These are phyloP conservation scores for Phyllotreta cruciferae DNA, from an alignment of 2,888 invertebrate species.

Conservation along the genomic window DNA sequence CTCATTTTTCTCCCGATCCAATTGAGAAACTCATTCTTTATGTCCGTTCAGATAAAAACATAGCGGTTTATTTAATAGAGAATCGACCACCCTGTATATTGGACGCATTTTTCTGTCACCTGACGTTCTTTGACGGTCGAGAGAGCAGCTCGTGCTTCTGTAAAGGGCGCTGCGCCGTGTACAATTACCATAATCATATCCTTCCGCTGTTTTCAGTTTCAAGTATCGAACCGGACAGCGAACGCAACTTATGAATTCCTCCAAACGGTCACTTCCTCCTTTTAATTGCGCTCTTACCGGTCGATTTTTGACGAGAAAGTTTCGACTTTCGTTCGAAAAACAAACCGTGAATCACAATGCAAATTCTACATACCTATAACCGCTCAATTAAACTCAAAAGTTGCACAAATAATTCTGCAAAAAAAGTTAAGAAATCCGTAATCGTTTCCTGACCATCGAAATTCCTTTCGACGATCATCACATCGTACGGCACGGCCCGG, in stretches of 20 bases:
- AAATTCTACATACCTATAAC: too few relatives aligned
- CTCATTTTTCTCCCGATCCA: too few relatives aligned
- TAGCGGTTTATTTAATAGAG: too few relatives aligned
- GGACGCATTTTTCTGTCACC: slow-evolving; percentile 10
- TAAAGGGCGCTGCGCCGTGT: slow-evolving; percentile 32
- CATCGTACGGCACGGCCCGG: slow-evolving; percentile 1
- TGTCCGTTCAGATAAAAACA: too few relatives aligned
- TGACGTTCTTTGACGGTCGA: slow-evolving; percentile 24
- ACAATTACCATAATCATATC: slow-evolving; percentile 31
- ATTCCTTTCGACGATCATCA: slow-evolving; percentile 30
- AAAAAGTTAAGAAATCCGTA: not conserved
- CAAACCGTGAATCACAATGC: too few relatives aligned
- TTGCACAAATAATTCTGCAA: not conserved
- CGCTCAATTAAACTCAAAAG: slow-evolving; percentile 2
- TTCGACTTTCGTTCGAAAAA: slow-evolving; percentile 1
- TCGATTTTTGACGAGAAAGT: slow-evolving; percentile 17
- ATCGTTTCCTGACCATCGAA: slow-evolving; percentile 20
- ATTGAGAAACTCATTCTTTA: too few relatives aligned
- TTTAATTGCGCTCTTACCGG: slow-evolving; percentile 10
- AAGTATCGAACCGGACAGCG: slow-evolving; percentile 1
- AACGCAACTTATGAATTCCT: slow-evolving; percentile 17
- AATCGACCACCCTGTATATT: not conserved
- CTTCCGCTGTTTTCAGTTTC: slow-evolving; percentile 25
- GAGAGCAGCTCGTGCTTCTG: slow-evolving; percentile 25
- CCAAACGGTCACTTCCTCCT: slow-evolving; percentile 17